Base-by-base conservation (phyloP, 1,140 invertebrate genomes). In the Hydropsyche tenuis region DNA sequence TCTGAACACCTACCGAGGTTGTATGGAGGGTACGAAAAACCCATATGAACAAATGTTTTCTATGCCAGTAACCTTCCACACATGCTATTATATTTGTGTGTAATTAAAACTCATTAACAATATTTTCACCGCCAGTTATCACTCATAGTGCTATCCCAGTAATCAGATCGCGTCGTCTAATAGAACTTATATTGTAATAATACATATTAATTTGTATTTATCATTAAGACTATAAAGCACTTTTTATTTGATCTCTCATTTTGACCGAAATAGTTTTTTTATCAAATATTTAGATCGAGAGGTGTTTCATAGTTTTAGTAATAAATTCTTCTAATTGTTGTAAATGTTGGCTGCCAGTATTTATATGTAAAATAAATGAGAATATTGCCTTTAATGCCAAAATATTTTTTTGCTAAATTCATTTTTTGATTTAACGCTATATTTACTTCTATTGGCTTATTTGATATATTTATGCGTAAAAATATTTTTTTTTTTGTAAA, bases 1-100 rank as follows among this genome's bases (percentile, higher is more conserved):
- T 84, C 85, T 90, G 85, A 92, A 89, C 88, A 88, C 90, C 84
- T 92, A 90, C 88, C 90, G 90, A 87, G 90, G 86, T 89, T 89
- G 87, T 83, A 83, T 91, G 85, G 91, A 93, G 87, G 92, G 92
- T 93, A 93, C 88, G 91, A 82, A 66, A 66, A 60, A 60, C 73
- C 48, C 65, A 77, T 75, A 66, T 77, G 64, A 77, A 69, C 70
- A 75, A 60, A 69, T 73, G 76, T 73, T 77, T 63, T 62, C 70
- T 72, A 23, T 68, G 5, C 45, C 65, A 68, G 46, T 74, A 72
- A 73, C 64, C 68, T 45, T 69, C 63, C 56, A 75, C 71, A 74
- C 69, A 63, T 42, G 73, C 64, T 69, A 75, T 75, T 42, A 75
- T 46, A 27, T 65, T 69, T 73, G 56, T 77, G 51, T 71, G 69